Evolutionary conservation across 2,888 invertebrate genomes (phyloP), one percentile per base, ranked within the genome.

Genomic region (Pachycephus smyrnensis): DNA sequence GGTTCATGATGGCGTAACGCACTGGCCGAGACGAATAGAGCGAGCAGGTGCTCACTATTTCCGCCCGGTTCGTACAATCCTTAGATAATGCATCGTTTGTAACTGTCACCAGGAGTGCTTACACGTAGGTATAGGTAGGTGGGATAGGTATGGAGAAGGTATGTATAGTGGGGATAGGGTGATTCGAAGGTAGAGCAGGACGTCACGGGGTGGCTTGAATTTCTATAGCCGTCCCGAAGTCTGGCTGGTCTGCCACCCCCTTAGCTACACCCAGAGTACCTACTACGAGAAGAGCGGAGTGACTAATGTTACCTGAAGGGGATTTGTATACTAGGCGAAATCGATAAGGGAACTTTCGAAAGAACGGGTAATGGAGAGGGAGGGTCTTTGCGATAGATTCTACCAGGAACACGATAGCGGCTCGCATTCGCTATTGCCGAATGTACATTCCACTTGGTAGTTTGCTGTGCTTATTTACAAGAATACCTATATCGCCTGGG

Each of bases 71-170:
- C 85, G 84, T 84, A 84, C 88, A 88, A 89, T 90, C 89, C 89
- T 90, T 88, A 87, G 89, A 90, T 90, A 90, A 90, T 88, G 86
- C 86, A 86, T 89, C 90, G 89, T 90, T 90, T 90, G 89, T 90
- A 89, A 90, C 89, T 90, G 90, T 90, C 90, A 84, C 85, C 82
- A 81, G 78, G 80, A 80, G 82, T 76, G 75, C 75, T 75, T 73
- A 31, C 76, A 30, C 30, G 68, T 78, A 77, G 74, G n/a, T 75
- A 75, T 37, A 69, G 36, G 55, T 55, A 83, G 84, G 80, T 82
- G 83, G 82, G 76, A 83, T 82, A 80, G 83, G 82, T 80, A 84
- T 75, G 68, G 84, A 80, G 82, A 83, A 82, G 77, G 77, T 82
- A 75, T 73, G 80, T 36, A 71, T 79, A 82, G 31, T 71, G 31